A percentile compares a stretch with the other conserved stretches of the same genome.
Evolutionary conservation across 2,797 vertebrate genomes (phyloP).

Genomic region (Ara ararauna): DNA sequence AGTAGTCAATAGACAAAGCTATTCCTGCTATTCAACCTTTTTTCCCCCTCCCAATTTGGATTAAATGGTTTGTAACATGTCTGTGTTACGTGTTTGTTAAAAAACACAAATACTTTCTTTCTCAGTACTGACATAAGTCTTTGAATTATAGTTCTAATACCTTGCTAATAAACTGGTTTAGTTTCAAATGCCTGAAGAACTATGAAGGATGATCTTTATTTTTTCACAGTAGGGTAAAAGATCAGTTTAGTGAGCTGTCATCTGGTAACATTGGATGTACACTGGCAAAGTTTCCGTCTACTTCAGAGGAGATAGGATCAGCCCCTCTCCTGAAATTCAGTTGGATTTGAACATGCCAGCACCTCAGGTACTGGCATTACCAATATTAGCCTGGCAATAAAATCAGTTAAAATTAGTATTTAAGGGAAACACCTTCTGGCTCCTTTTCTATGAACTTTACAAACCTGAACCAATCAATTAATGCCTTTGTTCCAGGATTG

Average conservation of each 20-base stretch:
- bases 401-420: not conserved
- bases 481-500: not conserved
- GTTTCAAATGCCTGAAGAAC: not conserved
- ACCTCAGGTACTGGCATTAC: not conserved
- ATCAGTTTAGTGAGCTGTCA: not conserved
- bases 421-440: not conserved
- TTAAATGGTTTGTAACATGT: not conserved
- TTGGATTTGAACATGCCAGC: not conserved
- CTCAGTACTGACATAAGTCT: not conserved
- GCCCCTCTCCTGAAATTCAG: not conserved
- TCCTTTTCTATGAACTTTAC: not conserved
- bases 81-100: not conserved
- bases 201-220: not conserved
- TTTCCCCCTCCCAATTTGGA: not conserved
- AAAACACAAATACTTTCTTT: not conserved
- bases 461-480: not conserved
- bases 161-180: not conserved
- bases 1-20: not conserved
- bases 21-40: not conserved
- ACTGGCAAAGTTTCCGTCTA: not conserved
- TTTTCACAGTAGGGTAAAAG: not conserved
- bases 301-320: not conserved
- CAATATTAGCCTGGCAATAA: not conserved
- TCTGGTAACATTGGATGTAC: fast-evolving
- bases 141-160: not conserved